Conservation (phyloP, 2,888 invertebrate genomes). For the Chrysodeixis includens region DNA sequence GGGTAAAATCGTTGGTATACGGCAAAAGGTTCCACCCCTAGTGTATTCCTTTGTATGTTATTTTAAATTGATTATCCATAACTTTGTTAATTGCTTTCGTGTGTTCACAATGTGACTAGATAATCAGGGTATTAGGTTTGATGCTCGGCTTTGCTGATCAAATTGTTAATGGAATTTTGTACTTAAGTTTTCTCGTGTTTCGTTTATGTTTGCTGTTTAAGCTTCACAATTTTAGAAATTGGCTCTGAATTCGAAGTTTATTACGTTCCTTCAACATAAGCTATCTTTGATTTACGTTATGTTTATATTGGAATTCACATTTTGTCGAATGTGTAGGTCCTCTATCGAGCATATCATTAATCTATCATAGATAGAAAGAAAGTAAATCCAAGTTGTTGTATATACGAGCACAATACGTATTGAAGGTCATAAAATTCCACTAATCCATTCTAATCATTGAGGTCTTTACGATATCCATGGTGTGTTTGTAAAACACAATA, state of each 20-base stretch:
- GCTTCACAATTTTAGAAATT: no score
- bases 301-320: no score
- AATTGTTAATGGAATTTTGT: not conserved
- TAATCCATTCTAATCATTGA: not conserved
- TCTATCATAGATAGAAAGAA: no score
- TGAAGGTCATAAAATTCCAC: not conserved
- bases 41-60: slow-evolving; percentile 35
- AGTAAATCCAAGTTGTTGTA: not conserved
- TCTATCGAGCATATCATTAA: no score
- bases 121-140: slow-evolving; percentile 5
- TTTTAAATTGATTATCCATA: slow-evolving; percentile 43
- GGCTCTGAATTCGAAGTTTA: no score
- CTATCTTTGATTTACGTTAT: no score
- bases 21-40: slow-evolving; percentile 17
- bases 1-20: slow-evolving; percentile 40
- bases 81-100: slow-evolving; percentile 37
- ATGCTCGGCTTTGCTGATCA: not conserved
- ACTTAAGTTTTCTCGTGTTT: not conserved
- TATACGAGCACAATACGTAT: not conserved
- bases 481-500: no score
- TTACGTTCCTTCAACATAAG: no score
- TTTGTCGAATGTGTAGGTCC: no score
- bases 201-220: not conserved
- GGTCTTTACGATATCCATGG: no score
- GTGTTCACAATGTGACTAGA: not conserved